phyloP scores from a whole-genome alignment of 2,113 vertebrate genomes.

The Bostrychus sinensis region DNA sequence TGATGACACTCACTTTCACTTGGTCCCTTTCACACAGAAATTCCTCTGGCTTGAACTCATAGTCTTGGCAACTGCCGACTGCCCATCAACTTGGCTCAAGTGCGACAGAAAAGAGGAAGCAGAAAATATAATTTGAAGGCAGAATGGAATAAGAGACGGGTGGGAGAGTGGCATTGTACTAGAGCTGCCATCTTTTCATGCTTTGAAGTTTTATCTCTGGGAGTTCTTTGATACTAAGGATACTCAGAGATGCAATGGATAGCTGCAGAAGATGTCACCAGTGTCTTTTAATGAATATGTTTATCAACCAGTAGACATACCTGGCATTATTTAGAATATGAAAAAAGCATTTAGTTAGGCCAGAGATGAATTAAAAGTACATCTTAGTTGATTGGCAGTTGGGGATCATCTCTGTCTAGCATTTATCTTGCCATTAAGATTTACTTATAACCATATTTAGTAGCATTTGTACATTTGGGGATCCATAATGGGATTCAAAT shows the following conservation, averaged over 20 bases:
- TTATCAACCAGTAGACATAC: not conserved
- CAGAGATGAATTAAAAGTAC: too few relatives aligned
- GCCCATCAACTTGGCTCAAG: slow-evolving; percentile 43
- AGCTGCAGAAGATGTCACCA: not conserved
- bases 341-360: too few relatives aligned
- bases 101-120: slow-evolving; percentile 53
- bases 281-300: not conserved
- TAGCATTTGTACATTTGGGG: too few relatives aligned
- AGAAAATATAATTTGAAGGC: slow-evolving; percentile 55
- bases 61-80: slow-evolving; percentile 60
- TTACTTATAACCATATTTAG: too few relatives aligned
- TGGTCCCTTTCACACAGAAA: slow-evolving; percentile 65
- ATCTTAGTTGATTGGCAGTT: too few relatives aligned
- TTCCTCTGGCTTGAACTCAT: slow-evolving; percentile 62
- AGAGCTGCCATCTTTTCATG: slow-evolving; percentile 13
- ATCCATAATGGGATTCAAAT: too few relatives aligned
- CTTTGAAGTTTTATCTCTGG: slow-evolving; percentile 12
- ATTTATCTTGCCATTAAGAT: too few relatives aligned
- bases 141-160: slow-evolving; percentile 6
- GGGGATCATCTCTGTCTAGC: too few relatives aligned
- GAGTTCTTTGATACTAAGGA: slow-evolving; percentile 11
- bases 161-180: slow-evolving; percentile 8
- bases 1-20: slow-evolving; percentile 62
- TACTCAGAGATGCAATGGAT: slow-evolving; percentile 1
- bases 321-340: not conserved